A percentile compares a stretch with the other conserved stretches of the same genome.
Evolutionary conservation across 1,140 invertebrate species (phyloP).

Genomic region (Phenacoccus solenopsis): DNA sequence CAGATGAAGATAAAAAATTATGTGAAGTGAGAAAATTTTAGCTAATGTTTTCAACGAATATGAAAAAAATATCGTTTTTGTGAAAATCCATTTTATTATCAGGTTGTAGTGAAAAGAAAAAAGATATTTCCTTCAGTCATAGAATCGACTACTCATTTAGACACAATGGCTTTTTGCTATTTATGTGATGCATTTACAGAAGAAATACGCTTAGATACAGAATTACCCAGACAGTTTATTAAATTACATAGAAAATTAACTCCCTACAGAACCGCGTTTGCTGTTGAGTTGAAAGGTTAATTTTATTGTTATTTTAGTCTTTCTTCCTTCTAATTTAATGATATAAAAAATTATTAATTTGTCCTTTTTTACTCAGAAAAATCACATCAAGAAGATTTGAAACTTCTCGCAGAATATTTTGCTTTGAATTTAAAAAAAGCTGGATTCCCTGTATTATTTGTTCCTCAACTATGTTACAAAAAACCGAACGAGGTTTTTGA

Average conservation of each 20-base stretch:
- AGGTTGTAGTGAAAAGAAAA: slow-evolving; percentile 37
- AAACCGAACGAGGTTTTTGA: slow-evolving; percentile 26
- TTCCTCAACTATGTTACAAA: slow-evolving; percentile 8
- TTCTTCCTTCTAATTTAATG: not conserved
- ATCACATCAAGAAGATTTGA: slow-evolving; percentile 30
- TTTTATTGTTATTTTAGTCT: not conserved
- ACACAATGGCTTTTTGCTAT: slow-evolving; percentile 44
- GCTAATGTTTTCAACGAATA: not conserved
- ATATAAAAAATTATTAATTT: not conserved
- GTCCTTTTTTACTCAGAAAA: slow-evolving; percentile 11
- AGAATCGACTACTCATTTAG: slow-evolving; percentile 41
- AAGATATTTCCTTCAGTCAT: slow-evolving; percentile 34
- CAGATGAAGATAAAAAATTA: slow-evolving; percentile 30
- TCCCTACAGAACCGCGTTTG: slow-evolving; percentile 57
- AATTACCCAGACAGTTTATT: slow-evolving; percentile 33
- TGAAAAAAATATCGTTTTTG: slow-evolving; percentile 5
- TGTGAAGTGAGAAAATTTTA: slow-evolving; percentile 29
- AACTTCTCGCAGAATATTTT: slow-evolving; percentile 34
- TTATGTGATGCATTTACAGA: slow-evolving; percentile 46
- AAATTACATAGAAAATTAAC: slow-evolving; percentile 54
- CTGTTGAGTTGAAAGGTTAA: slow-evolving; percentile 21
- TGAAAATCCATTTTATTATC: slow-evolving; percentile 29
- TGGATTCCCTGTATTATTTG: slow-evolving; percentile 26
- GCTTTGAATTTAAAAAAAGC: slow-evolving; percentile 33
- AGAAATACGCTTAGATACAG: slow-evolving; percentile 28